phyloP scores from a whole-genome alignment of 2,888 invertebrate genomes.

The Eupelmus urozonus region DNA sequence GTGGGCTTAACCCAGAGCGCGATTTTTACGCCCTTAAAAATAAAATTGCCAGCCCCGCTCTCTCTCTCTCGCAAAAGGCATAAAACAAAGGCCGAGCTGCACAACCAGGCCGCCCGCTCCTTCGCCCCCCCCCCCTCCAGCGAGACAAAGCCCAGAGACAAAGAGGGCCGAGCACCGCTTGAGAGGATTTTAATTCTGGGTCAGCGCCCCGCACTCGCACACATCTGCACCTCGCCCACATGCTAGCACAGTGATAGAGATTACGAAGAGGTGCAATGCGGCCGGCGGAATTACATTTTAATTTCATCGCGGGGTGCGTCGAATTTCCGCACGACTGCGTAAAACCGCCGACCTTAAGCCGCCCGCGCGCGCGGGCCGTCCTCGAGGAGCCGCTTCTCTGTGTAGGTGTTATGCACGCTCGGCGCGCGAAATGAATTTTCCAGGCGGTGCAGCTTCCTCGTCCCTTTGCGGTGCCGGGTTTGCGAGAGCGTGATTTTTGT shows the following conservation, averaged over 20 bases:
- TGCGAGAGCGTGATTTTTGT: too few relatives aligned
- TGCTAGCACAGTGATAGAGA: constrained; percentile 62
- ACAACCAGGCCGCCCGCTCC: too few relatives aligned
- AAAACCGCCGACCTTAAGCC: constrained; percentile 17
- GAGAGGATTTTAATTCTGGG: constrained; percentile 54
- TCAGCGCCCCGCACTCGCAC: constrained; percentile 30
- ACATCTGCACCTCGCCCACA: neutral
- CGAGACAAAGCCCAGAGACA: neutral
- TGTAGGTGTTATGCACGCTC: too few relatives aligned
- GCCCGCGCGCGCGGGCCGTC: neutral
- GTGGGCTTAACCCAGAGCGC: constrained; percentile 4
- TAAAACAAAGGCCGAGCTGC: too few relatives aligned
- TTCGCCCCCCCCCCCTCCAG: too few relatives aligned
- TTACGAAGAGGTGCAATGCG: constrained; percentile 67
- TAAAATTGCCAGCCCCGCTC: too few relatives aligned
- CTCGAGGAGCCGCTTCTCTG: too few relatives aligned
- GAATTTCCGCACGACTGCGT: constrained; percentile 40
- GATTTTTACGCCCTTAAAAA: constrained; percentile 3
- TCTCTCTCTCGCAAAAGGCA: too few relatives aligned
- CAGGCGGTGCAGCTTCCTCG: too few relatives aligned
- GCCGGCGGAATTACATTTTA: constrained; percentile 72
- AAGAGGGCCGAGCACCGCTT: neutral
- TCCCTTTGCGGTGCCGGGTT: too few relatives aligned
- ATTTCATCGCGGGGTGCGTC: constrained; percentile 64
- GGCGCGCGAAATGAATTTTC: too few relatives aligned